These are phyloP conservation scores for Phainopepla nitens DNA, from an alignment of 2,113 vertebrate genomes.

Conservation along the genomic window DNA sequence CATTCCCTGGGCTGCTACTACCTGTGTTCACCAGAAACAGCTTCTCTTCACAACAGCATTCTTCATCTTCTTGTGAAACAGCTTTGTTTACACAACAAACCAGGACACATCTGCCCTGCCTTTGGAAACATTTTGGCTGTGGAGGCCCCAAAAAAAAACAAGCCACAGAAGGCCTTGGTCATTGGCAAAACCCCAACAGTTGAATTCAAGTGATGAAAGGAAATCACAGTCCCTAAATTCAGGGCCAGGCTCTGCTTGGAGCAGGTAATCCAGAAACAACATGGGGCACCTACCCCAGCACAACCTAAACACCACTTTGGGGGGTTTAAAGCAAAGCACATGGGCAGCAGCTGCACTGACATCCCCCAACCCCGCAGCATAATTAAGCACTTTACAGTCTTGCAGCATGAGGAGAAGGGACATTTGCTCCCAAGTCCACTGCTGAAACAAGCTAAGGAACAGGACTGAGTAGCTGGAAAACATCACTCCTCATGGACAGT, in stretches of 20 bases:
- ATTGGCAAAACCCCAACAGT: not conserved
- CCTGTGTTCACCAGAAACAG: not conserved
- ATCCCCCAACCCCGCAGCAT: fast-evolving
- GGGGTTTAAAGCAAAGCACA: not conserved
- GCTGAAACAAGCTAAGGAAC: not conserved
- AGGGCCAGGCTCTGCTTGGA: not conserved
- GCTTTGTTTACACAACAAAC: not conserved
- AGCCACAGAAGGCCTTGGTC: no score
- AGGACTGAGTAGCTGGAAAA: not conserved
- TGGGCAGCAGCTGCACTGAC: not conserved
- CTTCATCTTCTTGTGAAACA: not conserved
- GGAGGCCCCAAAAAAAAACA: fast-evolving
- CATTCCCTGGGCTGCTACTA: not conserved
- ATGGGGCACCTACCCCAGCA: not conserved
- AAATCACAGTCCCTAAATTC: not conserved
- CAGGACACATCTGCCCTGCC: not conserved
- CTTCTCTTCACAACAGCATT: not conserved
- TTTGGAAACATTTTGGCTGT: not conserved
- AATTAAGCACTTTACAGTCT: not conserved
- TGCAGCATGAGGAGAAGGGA: not conserved
- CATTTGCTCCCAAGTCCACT: not conserved
- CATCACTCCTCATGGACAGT: fast-evolving
- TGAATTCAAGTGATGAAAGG: not conserved
- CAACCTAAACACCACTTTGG: not conserved
- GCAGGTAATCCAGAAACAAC: not conserved